Base-by-base conservation (phyloP, 1,140 invertebrate species). In the Amphibalanus amphitrite region DNA sequence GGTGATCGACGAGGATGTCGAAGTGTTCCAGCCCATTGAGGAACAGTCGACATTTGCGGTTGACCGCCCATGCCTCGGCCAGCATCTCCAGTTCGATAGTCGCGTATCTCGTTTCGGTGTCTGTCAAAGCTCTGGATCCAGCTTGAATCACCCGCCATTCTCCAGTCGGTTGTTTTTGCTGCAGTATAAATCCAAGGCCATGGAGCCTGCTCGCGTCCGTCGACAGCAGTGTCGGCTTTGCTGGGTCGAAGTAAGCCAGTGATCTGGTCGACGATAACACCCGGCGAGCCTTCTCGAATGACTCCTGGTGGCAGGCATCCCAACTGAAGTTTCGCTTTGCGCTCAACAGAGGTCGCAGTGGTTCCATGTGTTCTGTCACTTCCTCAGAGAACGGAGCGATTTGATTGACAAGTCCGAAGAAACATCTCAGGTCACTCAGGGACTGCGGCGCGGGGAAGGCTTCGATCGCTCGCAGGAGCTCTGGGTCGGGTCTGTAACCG, bases 31-130 rank as follows among this genome's bases (percentile, higher is more conserved):
- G 6, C 6, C 74, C 74, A 26, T 72, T 38, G 3, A 77, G 71
- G 64, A 75, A 77, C 20, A 71, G 69, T 0, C 77, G 25, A 69
- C 75, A 76, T 47, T 75, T 74, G 38, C 33, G 33, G 23, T 73
- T 70, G 29, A 77, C 71, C 28, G 73, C 76, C 73, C 71, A 76
- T 6, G 73, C 72, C 20, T 73, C 73, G 0, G 74, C 76, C n/a
- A 74, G 28, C 15, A 73, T 29, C 70, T 77, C 76, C 69, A 77
- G 40, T 33, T 77, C 73, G 13, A 69, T 59, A 4, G 71, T 71
- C 4, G 73, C 10, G 68, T 73, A 78, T 25, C 73, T 59, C 25
- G 72, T 69, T 71, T 77, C 76, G 28, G 69, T 17, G 28, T 76
- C 74, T 13, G 73, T 75, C n/a, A 77, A 64, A 29, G 69, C 69